These are phyloP conservation scores for Tipula helvola DNA, from an alignment of 2,888 invertebrate genomes.

Conservation along the genomic window DNA sequence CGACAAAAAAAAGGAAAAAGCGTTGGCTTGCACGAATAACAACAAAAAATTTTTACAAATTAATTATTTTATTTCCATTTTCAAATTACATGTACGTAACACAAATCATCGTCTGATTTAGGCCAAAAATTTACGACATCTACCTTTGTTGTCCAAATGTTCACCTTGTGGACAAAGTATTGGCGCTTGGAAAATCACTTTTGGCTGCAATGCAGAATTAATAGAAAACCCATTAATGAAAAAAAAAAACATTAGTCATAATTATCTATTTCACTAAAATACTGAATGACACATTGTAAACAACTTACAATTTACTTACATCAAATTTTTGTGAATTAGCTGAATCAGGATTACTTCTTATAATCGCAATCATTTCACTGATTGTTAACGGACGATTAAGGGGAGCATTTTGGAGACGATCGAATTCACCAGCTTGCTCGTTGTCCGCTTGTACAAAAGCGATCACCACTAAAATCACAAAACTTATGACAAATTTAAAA, in stretches of 20 bases:
- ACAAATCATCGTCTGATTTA: neutral
- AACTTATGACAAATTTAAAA: neutral
- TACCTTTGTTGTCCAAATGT: neutral
- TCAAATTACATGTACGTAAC: neutral
- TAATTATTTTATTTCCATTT: neutral
- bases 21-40: neutral
- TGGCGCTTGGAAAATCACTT: neutral
- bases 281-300: neutral
- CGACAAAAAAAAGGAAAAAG: too few species aligned
- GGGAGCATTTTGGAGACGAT: neutral
- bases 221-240: neutral
- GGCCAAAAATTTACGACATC: neutral
- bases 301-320: neutral
- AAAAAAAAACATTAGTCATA: neutral
- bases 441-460: neutral
- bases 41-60: neutral
- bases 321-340: neutral
- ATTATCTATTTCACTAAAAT: neutral
- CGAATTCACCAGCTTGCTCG: neutral
- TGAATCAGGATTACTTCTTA: neutral
- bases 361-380: neutral
- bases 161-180: neutral
- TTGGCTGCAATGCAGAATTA: neutral
- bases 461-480: neutral
- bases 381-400: neutral